A percentile compares a stretch with the other conserved stretches of the same genome.
phyloP scores from a whole-genome alignment of 2,888 invertebrate genomes.

The Trissolcus japonicus region DNA sequence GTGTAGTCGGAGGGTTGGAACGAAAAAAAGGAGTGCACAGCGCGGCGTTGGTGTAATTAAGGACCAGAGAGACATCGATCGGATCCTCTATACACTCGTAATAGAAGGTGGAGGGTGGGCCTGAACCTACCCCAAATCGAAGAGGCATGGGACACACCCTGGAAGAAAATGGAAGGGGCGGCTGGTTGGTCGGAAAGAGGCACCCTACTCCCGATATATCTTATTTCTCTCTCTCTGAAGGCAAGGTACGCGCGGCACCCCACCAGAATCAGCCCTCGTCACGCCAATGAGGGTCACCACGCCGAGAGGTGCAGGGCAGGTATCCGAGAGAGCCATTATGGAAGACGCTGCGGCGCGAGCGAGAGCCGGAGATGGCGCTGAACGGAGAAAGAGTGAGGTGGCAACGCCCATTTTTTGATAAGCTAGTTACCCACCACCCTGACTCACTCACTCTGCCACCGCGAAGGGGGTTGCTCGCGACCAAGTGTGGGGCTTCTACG shows the following conservation, averaged over 20 bases:
- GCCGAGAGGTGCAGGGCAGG: slow-evolving; percentile 67
- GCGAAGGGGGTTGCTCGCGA: slow-evolving; percentile 56
- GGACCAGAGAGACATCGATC: slow-evolving; percentile 71
- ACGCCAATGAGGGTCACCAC: slow-evolving; percentile 63
- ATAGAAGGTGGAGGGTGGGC: slow-evolving; percentile 52
- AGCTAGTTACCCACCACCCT: slow-evolving; percentile 75
- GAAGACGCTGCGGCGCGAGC: slow-evolving; percentile 66
- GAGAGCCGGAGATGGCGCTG: slow-evolving; percentile 60
- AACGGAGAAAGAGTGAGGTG: slow-evolving; percentile 70
- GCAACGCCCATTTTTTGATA: slow-evolving; percentile 77
- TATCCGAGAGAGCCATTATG: slow-evolving; percentile 67
- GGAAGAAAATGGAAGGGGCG: slow-evolving; percentile 66
- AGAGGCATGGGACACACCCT: slow-evolving; percentile 72
- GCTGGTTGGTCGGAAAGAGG: slow-evolving; percentile 59
- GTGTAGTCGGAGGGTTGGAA: slow-evolving; percentile 9
- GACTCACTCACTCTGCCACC: slow-evolving; percentile 57
- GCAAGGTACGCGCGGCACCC: slow-evolving; percentile 46
- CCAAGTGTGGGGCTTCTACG: slow-evolving; percentile 71
- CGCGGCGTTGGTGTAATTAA: slow-evolving; percentile 70
- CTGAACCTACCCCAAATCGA: slow-evolving; percentile 72
- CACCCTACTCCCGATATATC: slow-evolving; percentile 57
- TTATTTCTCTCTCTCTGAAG: slow-evolving; percentile 51
- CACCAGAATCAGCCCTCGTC: slow-evolving; percentile 58
- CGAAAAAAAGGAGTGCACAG: slow-evolving; percentile 48
- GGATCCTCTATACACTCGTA: slow-evolving; percentile 61